phyloP scores from a whole-genome alignment of 2,888 invertebrate species.

The Pterostichus madidus region DNA sequence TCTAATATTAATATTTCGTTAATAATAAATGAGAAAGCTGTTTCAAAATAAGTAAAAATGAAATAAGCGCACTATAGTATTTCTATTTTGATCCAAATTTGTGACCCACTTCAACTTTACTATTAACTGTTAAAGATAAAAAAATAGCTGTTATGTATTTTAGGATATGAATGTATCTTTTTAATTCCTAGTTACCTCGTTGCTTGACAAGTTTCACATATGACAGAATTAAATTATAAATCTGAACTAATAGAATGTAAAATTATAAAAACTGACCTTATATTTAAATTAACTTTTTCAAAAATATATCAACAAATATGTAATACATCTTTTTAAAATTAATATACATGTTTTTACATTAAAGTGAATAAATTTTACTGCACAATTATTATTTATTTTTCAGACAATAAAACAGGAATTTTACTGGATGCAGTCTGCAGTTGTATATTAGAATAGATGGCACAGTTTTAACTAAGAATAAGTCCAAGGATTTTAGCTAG shows the following conservation, averaged over 20 bases:
- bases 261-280: too few species aligned
- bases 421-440: too few species aligned
- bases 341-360: background rate
- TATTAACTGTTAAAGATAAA: background rate
- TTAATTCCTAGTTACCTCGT: background rate
- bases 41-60: too few species aligned
- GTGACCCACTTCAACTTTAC: constrained; percentile 10
- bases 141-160: background rate
- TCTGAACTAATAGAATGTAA: too few species aligned
- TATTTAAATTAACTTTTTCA: too few species aligned
- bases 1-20: too few species aligned
- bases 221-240: constrained; percentile 2
- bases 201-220: background rate
- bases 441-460: too few species aligned
- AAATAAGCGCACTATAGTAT: background rate
- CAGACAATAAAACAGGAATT: background rate
- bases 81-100: constrained; percentile 10
- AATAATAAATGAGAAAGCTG: too few species aligned
- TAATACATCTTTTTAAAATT: background rate
- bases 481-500: too few species aligned
- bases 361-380: background rate
- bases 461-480: too few species aligned
- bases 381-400: background rate
- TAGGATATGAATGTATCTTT: background rate
- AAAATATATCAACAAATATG: background rate